Base-by-base conservation (phyloP, 2,888 invertebrate genomes). In the Melolontha melolontha region DNA sequence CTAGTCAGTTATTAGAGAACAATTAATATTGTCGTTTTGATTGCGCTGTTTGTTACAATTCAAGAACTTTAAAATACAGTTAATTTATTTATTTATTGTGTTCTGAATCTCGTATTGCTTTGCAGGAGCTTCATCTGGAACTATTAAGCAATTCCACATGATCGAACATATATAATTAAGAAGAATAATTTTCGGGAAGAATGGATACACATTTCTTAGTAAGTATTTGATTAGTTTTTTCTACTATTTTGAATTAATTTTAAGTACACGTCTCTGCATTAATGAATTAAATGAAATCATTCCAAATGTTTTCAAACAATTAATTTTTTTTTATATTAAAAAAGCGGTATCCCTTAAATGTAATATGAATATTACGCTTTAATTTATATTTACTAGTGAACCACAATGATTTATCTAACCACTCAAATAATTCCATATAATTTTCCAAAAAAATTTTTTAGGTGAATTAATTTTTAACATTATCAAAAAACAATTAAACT, bases 121-220 rank as follows among this genome's bases (percentile, higher is more conserved):
- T 34, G 1, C 34, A 34, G 34, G 8, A 34, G 1, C 5, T 34
- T 34, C 7, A 34, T 34, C 34, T 34, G 34, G 34, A 34, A 34
- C 5, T 6, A 1, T 1, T 2, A 34, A 27, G 1, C 5, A 17
- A 4, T 17, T 7, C n/a, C 50, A 11, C 5, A 17, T 22, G 16
- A 27, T 6, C 2, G 11, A 44, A 8, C 17, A 16, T 50, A 11
- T 17, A 17, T 10, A 34, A 6, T 34, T 1, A 6, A 34, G 1
- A 1, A 5, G 34, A 34, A 34, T 2, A 6, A 34, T 1, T 5
- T 40, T 16, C 14, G 52, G n/a, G 27, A 22, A 41, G 11, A 49
- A 66, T 66, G 66, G 66, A 47, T 47, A 41, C 66, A 41, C 22
- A 57, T 16, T 11, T 65, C 29, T 14, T 51, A 12, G 68, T 68